Base-by-base conservation (phyloP, 2,113 vertebrate genomes). In the Perca flavescens region DNA sequence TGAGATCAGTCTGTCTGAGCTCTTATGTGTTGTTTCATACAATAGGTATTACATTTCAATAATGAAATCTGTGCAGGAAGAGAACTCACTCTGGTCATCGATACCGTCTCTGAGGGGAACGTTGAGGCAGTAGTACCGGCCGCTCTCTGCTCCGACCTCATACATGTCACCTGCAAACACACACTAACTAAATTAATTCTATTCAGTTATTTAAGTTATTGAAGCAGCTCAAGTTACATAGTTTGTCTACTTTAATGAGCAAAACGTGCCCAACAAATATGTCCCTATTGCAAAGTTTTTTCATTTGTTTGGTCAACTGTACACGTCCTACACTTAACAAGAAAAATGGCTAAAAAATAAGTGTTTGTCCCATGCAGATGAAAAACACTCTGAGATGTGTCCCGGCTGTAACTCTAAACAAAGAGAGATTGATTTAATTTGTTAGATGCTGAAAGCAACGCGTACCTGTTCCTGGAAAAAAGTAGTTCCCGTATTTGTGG, bases 401-500 rank as follows among this genome's bases (percentile, higher is more conserved):
- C 9, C n/a, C 43, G n/a, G 0, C 15, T 28, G 16, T 3, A 40
- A 54, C 5, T n/a, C 1, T 0, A 40, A 56, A 16, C 21, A 3
- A 31, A 66, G 15, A 19, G 2, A 25, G 12, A 28, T 15, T 6
- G 8, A 2, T 40, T 40, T 11, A 0, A 40, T 36, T 4, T 21
- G 4, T 5, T 14, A 28, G 14, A 43, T 40, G 19, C 22, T 53
- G n/a, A 12, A 54, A 50, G 25, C 40, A 10, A 31, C 40, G 17
- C 56, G 47, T 54, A 99, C 98, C 98, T 89, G 98, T 99, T 36
- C 98, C 98, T 53, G 98, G 98, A 34, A 99, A 99, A 89, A 99
- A 99, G 82, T 99, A 99, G 94, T 99, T 99, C 43, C 98, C 98
- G 0, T 99, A 99, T 92, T 99, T 99, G 93, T 99, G 98, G 88